Percentiles rank a stretch among this genome's conserved stretches.
These are phyloP conservation scores for Suillia variegata DNA, from an alignment of 2,888 invertebrate species.

Conservation along the genomic window DNA sequence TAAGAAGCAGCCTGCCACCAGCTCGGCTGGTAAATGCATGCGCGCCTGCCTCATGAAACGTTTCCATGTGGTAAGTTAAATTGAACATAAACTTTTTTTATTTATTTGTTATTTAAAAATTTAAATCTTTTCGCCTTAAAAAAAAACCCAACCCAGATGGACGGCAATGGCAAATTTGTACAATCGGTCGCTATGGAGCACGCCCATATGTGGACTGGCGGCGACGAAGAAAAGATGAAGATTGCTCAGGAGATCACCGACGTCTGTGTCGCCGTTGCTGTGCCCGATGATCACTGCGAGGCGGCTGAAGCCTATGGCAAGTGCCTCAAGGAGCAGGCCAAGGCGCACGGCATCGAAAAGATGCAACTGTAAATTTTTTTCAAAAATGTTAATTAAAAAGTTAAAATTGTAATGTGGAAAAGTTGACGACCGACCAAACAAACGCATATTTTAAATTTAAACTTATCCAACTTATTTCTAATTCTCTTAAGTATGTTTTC, in stretches of 20 bases:
- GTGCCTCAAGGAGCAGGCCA: slow-evolving; percentile 41
- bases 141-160: slow-evolving; percentile 30
- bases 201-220: slow-evolving; percentile 33
- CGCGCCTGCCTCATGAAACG: slow-evolving; percentile 48
- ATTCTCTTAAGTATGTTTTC: too few relatives aligned
- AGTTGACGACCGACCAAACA: not conserved
- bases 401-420: not conserved
- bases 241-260: slow-evolving; percentile 39
- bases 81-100: not conserved
- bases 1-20: slow-evolving; percentile 34
- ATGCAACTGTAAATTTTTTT: slow-evolving; percentile 19
- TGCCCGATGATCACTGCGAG: slow-evolving; percentile 46
- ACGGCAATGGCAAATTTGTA: slow-evolving; percentile 43
- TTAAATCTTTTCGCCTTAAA: too few relatives aligned
- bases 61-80: slow-evolving; percentile 31
- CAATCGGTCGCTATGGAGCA: slow-evolving; percentile 32
- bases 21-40: slow-evolving; percentile 46
- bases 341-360: slow-evolving; percentile 35
- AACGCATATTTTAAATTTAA: too few relatives aligned
- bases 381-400: not conserved
- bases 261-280: slow-evolving; percentile 33
- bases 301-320: slow-evolving; percentile 45
- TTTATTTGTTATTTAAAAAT: not conserved
- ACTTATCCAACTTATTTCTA: too few relatives aligned
- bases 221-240: slow-evolving; percentile 39